phyloP scores from a whole-genome alignment of 1,140 invertebrate species.

The Listronotus oregonensis region DNA sequence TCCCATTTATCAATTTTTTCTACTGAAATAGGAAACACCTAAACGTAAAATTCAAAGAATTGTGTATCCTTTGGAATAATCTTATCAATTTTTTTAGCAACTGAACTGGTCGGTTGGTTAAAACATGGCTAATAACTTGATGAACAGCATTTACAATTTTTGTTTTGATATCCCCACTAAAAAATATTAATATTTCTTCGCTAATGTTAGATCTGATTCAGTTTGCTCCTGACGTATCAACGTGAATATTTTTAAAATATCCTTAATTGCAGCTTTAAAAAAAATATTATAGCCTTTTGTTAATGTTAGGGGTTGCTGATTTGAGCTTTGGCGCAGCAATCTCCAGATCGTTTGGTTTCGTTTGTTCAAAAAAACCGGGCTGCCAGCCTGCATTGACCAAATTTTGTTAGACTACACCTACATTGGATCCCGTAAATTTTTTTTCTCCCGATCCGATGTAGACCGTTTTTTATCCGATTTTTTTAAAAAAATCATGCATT shows the following conservation, averaged over 20 bases:
- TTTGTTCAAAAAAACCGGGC: too few species aligned
- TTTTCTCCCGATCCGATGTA: constrained; percentile 37
- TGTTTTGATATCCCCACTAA: not conserved
- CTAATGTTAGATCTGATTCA: not conserved
- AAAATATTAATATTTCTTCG: constrained; percentile 3
- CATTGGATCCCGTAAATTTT: too few species aligned
- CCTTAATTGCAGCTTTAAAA: constrained; percentile 8
- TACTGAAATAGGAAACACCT: constrained; percentile 33
- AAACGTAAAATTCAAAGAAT: constrained; percentile 20
- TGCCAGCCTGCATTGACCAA: too few species aligned
- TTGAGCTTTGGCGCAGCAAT: too few species aligned
- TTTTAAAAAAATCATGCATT: too few species aligned
- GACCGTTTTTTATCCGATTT: too few species aligned
- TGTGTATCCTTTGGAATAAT: constrained; percentile 27
- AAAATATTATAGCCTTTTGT: not conserved
- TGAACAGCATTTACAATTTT: constrained; percentile 5
- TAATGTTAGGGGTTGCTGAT: constrained; percentile 19
- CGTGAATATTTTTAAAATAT: not conserved
- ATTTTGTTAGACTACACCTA: too few species aligned
- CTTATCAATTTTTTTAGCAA: constrained; percentile 9
- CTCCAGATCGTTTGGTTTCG: too few species aligned
- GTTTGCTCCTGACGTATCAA: constrained; percentile 2
- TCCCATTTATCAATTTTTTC: constrained; percentile 24
- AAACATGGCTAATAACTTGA: not conserved
- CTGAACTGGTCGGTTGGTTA: not conserved